Percentiles rank a stretch among this genome's conserved stretches.
Evolutionary conservation across 2,113 vertebrate species (phyloP).

Genomic region (Solea senegalensis): DNA sequence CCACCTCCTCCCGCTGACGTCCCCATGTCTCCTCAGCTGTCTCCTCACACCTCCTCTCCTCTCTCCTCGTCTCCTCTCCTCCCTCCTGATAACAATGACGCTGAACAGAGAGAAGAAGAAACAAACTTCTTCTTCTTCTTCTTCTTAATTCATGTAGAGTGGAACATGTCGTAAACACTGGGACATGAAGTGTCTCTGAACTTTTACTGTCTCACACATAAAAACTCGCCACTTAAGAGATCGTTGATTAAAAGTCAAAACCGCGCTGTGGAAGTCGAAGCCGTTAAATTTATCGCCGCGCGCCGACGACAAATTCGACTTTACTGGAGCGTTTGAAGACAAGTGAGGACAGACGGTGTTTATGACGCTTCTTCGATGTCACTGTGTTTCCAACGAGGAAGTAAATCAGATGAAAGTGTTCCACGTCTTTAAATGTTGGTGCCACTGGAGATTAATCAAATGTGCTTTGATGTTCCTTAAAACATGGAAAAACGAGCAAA

Average conservation of each 20-base stretch:
- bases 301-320: slow-evolving; percentile 25
- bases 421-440: too few relatives aligned
- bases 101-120: background rate
- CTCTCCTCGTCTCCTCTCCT: background rate
- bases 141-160: background rate
- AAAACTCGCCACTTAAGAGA: slow-evolving; percentile 8
- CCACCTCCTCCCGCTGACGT: background rate
- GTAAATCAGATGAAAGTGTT: too few relatives aligned
- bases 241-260: slow-evolving; percentile 19
- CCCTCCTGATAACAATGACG: background rate
- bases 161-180: background rate
- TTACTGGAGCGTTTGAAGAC: slow-evolving; percentile 47
- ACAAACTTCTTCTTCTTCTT: background rate
- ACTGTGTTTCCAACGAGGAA: background rate
- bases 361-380: background rate
- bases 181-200: slow-evolving; percentile 19
- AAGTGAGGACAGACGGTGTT: slow-evolving; percentile 3
- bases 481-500: too few relatives aligned
- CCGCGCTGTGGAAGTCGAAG: slow-evolving; percentile 25
- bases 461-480: too few relatives aligned
- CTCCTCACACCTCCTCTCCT: background rate
- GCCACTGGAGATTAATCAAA: too few relatives aligned
- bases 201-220: slow-evolving; percentile 25
- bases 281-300: slow-evolving; percentile 26
- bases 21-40: background rate